Evolutionary conservation across 2,113 vertebrate genomes (phyloP).

Genomic region (Sander lucioperca): DNA sequence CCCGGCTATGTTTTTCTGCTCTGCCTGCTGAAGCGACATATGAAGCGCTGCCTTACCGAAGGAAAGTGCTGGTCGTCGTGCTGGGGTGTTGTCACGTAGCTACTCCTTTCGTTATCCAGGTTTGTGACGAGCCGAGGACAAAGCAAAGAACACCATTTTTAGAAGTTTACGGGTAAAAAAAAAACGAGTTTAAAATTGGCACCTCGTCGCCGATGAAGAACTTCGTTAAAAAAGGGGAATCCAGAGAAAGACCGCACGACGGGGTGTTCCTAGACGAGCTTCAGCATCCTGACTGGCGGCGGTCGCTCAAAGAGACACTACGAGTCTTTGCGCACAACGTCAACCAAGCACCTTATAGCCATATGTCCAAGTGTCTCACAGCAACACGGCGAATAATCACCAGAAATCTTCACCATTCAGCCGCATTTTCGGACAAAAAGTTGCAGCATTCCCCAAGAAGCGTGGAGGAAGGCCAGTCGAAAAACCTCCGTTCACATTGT

Average conservation of each 20-base stretch:
- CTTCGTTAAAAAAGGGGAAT: constrained; percentile 37
- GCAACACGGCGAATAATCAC: not conserved
- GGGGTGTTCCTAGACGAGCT: constrained; percentile 61
- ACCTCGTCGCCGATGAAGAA: constrained; percentile 14
- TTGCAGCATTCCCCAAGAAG: constrained; percentile 39
- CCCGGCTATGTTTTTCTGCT: constrained; percentile 24
- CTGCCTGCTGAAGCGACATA: constrained; percentile 32
- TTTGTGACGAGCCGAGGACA: constrained; percentile 70
- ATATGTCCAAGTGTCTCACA: constrained; percentile 29
- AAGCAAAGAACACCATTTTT: constrained; percentile 73
- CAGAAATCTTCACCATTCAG: constrained; percentile 19
- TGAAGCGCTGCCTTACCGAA: constrained; percentile 64
- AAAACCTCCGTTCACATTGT: constrained; percentile 43
- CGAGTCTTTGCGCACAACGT: constrained; percentile 27
- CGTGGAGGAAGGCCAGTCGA: constrained; percentile 46
- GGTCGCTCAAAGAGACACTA: constrained; percentile 23
- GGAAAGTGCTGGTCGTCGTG: constrained; percentile 62
- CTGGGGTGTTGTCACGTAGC: constrained; percentile 71
- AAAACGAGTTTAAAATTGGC: not conserved
- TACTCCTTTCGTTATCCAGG: constrained; percentile 75
- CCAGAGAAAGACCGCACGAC: constrained; percentile 39
- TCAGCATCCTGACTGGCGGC: constrained; percentile 63
- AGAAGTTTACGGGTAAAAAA: constrained; percentile 26
- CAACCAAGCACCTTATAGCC: constrained; percentile 31
- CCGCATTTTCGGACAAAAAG: constrained; percentile 38